Base-by-base conservation (phyloP, 1,140 invertebrate species). In the Tetraneura akinire region DNA sequence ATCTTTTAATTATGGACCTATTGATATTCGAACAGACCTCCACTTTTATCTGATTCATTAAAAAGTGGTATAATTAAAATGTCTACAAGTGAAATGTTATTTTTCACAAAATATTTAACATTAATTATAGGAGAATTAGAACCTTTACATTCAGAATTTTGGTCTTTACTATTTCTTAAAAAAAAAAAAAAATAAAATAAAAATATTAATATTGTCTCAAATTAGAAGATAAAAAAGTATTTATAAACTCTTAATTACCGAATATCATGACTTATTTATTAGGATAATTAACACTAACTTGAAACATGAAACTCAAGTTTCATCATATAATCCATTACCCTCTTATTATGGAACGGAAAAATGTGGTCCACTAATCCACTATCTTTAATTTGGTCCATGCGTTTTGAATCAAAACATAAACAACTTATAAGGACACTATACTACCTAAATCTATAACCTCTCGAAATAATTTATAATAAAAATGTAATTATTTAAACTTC, bases 341-440 rank as follows among this genome's bases (percentile, higher is more conserved):
- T 16, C 11, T 51, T 26, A 55, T 76, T 29, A 51, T 76, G 21
- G 3, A 76, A 32, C n/a, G 55, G 37, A n/a, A n/a, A n/a, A n/a
- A n/a, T 37, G 23, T 49, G 51, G 71, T 6, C 71, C 71, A n/a
- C n/a, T n/a, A n/a, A n/a, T n/a, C n/a, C n/a, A 53, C n/a, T 74
- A 11, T 74, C 47, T n/a, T 37, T 16, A 32, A 26, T 53, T 49
- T 49, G 45, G 49, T 76, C 51, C 5, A 76, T 76, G 21, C n/a
- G 71, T 32, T 76, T 51, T 57, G 71, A 76, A 32, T 51, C 21
- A n/a, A 76, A 76, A 55, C 71, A 76, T 76, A 64, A 64, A 64
- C 29, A 64, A 18, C 60, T 64, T n/a, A n/a, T 18, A 64, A 64
- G 26, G 60, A 64, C 11, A 60, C 57, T 60, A 14, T n/a, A n/a